These are phyloP conservation scores for Temnothorax longispinosus DNA, from an alignment of 1,140 invertebrate species.

Conservation along the genomic window DNA sequence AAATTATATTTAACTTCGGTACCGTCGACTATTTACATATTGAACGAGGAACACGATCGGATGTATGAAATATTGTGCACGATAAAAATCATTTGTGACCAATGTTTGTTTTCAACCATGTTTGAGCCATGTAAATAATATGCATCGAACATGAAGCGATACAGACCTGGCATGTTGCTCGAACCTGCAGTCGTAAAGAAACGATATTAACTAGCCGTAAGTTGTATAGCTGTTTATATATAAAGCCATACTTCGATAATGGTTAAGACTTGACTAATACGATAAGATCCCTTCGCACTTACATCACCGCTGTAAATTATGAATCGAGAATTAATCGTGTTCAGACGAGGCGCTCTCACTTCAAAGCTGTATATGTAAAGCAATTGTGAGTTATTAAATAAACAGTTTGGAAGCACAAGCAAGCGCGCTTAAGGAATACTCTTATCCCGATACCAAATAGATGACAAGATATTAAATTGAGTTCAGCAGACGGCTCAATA, in stretches of 20 bases:
- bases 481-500: not conserved
- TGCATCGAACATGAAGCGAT: not conserved
- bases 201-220: slow-evolving; percentile 63
- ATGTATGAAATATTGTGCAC: not conserved
- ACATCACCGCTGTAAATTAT: slow-evolving; percentile 69
- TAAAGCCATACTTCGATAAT: slow-evolving; percentile 66
- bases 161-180: slow-evolving; percentile 33
- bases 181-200: not conserved
- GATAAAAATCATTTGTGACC: not conserved
- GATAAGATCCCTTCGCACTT: slow-evolving; percentile 64
- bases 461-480: not conserved
- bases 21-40: not conserved
- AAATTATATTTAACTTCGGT: slow-evolving; percentile 25
- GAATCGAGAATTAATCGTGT: slow-evolving; percentile 58
- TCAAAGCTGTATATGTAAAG: slow-evolving; percentile 75
- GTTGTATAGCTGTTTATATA: slow-evolving; percentile 74
- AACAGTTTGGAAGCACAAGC: slow-evolving; percentile 70
- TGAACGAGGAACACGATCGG: not conserved
- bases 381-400: slow-evolving; percentile 76
- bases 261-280: slow-evolving; percentile 58
- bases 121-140: not conserved
- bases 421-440: not conserved
- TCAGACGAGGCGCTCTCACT: slow-evolving; percentile 41
- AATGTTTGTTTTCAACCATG: not conserved
- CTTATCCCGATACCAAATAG: not conserved